Base-by-base conservation (phyloP, 2,888 invertebrate genomes). In the Pegoplata infirma region DNA sequence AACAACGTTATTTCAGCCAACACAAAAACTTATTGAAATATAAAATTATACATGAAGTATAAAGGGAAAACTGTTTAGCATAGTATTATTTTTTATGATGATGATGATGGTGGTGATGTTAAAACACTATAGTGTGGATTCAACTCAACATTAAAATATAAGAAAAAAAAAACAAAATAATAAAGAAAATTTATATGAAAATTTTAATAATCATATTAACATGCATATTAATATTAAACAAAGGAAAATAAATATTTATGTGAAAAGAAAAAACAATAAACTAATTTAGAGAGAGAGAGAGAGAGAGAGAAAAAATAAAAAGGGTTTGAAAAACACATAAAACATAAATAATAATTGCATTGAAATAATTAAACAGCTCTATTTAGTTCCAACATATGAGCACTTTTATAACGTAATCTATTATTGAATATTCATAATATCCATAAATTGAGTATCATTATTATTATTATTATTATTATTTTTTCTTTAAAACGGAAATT, bases 201-300 rank as follows among this genome's bases (percentile, higher is more conserved):
- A 61, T 64, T 75, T 69, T 66, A 75, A 58, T 66, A 75, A 67
- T 49, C 59, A 66, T 71, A 75, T 55, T 63, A 64, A 64, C 36
- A 71, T 28, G 53, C 55, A 61, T 44, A 74, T 58, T 53, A 64
- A 74, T 36, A 46, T 25, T 53, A 49, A 67, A 47, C 36, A 59
- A 71, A 49, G 8, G 7, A 51, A n/a, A n/a, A n/a, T n/a, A n/a
- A n/a, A n/a, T n/a, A n/a, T n/a, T n/a, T n/a, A n/a, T n/a, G n/a
- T n/a, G n/a, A n/a, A n/a, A n/a, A n/a, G n/a, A n/a, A n/a, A 59
- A 4, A 63, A 5, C 28, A 47, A 2, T 51, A 21, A 10, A 51
- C 16, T 16, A 49, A 16, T 56, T 12, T 28, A 23, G 47, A 14
- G 16, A 19, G 16, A 46, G 25, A 16, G 21, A 23, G 56, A 46